phyloP scores from a whole-genome alignment of 2,888 invertebrate species.

The Atherix ibis region DNA sequence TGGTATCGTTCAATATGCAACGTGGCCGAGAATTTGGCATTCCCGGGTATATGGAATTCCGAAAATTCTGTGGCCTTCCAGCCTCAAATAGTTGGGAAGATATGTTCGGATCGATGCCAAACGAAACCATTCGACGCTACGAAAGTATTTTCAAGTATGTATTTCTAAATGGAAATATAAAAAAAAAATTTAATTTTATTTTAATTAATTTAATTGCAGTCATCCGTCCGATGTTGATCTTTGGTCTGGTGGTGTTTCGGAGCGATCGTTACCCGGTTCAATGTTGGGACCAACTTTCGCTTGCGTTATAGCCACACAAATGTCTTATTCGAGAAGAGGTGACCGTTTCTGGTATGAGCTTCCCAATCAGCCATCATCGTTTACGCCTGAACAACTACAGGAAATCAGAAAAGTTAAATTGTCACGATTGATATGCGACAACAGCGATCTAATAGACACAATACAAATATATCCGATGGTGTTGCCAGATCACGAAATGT shows the following conservation, averaged over 20 bases:
- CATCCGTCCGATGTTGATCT: slow-evolving; percentile 85
- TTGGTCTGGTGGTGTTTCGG: slow-evolving; percentile 90
- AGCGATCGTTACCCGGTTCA: slow-evolving; percentile 74
- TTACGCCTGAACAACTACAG: slow-evolving; percentile 69
- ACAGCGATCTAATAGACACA: slow-evolving; percentile 81
- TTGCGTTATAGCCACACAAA: slow-evolving; percentile 85
- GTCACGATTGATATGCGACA: slow-evolving; percentile 76
- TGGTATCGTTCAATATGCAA: slow-evolving; percentile 87
- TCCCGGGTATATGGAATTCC: slow-evolving; percentile 85
- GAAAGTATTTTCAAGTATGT: slow-evolving; percentile 65
- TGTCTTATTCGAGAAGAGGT: slow-evolving; percentile 73
- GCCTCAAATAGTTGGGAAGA: slow-evolving; percentile 60
- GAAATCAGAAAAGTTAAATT: slow-evolving; percentile 69
- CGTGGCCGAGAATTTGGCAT: slow-evolving; percentile 82
- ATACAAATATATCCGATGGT: slow-evolving; percentile 87
- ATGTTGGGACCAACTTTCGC: slow-evolving; percentile 91
- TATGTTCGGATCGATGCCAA: slow-evolving; percentile 74
- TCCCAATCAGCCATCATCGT: slow-evolving; percentile 80
- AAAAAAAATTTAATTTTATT: slow-evolving; percentile 2
- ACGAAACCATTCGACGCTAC: slow-evolving; percentile 70
- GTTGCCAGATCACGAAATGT: slow-evolving; percentile 84
- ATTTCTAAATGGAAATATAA: slow-evolving; percentile 4
- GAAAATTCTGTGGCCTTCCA: slow-evolving; percentile 77
- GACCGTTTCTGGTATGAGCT: slow-evolving; percentile 93
- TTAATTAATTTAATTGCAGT: slow-evolving; percentile 27